Evolutionary conservation across 2,797 vertebrate species (phyloP).

Genomic region (Bovichtus variegatus): DNA sequence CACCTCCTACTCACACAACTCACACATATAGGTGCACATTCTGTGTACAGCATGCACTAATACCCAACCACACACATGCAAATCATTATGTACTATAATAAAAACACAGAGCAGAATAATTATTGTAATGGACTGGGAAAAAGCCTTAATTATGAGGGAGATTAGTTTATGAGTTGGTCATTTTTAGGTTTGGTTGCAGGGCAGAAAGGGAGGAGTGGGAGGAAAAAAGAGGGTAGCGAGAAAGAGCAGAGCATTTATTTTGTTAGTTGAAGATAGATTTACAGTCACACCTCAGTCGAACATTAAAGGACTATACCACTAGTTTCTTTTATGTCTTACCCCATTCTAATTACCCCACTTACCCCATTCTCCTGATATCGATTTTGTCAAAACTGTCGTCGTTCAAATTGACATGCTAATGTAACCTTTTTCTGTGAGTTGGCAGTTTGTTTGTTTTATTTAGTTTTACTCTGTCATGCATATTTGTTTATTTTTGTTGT

Average conservation of each 20-base stretch:
- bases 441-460: too few relatives aligned
- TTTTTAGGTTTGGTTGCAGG: slow-evolving; percentile 8
- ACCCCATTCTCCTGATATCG: not conserved
- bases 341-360: not conserved
- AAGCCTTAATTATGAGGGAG: slow-evolving; percentile 9
- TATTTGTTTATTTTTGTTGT: too few relatives aligned
- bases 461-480: too few relatives aligned
- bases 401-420: too few relatives aligned
- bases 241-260: not conserved
- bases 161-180: slow-evolving; percentile 15
- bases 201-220: not conserved
- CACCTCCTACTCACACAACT: not conserved
- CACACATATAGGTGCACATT: not conserved
- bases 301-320: not conserved
- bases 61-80: slow-evolving; percentile 12
- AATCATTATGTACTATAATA: not conserved
- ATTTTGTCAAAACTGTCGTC: too few relatives aligned
- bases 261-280: not conserved
- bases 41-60: slow-evolving; percentile 6
- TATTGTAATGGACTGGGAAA: slow-evolving; percentile 22
- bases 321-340: not conserved
- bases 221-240: not conserved
- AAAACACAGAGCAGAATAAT: not conserved
- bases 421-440: too few relatives aligned
- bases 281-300: not conserved